These are phyloP conservation scores for Tenthredo notha DNA, from an alignment of 2,888 invertebrate species.

Conservation along the genomic window DNA sequence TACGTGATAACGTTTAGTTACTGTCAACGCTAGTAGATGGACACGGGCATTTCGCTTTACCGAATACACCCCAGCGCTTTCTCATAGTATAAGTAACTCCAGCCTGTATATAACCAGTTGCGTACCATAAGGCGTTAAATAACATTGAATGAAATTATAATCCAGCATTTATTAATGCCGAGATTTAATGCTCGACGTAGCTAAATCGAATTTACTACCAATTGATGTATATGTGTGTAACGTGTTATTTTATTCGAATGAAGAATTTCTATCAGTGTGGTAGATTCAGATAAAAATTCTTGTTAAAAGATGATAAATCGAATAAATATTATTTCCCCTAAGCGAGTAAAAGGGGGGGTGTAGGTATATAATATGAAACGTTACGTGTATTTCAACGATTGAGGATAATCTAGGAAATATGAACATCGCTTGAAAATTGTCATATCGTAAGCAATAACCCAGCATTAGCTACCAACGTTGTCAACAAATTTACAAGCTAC, in stretches of 20 bases:
- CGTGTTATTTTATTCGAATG: background rate
- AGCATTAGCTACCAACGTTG: conserved; percentile 64
- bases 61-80: background rate
- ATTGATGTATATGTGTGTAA: background rate
- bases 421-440: conserved; percentile 71
- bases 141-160: background rate
- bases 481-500: conserved; percentile 46
- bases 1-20: background rate
- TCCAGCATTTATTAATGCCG: background rate
- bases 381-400: background rate
- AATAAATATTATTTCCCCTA: background rate
- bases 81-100: background rate
- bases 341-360: background rate
- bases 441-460: conserved; percentile 71
- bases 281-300: background rate
- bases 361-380: too few relatives aligned
- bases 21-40: background rate
- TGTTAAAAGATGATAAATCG: background rate
- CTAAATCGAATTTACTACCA: background rate
- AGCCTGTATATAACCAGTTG: background rate
- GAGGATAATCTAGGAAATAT: conserved; percentile 69
- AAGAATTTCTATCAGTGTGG: background rate
- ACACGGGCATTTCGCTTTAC: background rate
- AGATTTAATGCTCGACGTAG: background rate
- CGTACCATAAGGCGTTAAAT: background rate